Conservation (phyloP, 2,888 invertebrate genomes). For the Andrena hattorfiana region DNA sequence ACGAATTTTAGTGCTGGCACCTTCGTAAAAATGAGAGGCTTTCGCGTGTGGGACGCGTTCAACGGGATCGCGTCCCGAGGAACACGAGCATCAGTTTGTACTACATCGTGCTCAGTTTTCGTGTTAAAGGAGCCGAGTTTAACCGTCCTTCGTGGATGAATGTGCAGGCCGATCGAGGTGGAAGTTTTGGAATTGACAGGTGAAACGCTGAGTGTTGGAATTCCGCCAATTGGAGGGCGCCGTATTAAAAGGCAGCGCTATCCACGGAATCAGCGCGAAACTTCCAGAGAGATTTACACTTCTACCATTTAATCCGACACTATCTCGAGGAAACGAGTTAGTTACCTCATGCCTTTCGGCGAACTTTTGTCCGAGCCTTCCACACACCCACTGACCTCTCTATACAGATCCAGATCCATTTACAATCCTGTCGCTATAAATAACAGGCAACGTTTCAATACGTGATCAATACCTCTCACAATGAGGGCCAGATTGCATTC, state of each 20-base stretch:
- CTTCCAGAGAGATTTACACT: too few species aligned
- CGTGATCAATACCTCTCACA: constrained; percentile 16
- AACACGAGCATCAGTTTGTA: constrained; percentile 14
- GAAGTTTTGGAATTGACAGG: too few species aligned
- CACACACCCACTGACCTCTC: neutral
- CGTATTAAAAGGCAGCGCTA: too few species aligned
- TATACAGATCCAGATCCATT: neutral
- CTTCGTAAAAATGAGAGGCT: constrained; percentile 5
- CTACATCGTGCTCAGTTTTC: neutral
- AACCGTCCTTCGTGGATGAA: too few species aligned
- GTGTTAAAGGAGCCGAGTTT: too few species aligned
- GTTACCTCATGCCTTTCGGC: neutral
- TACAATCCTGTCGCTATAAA: constrained; percentile 11
- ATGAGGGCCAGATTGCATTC: constrained; percentile 21
- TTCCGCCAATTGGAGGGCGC: too few species aligned
- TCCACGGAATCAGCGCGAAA: too few species aligned
- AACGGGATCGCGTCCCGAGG: constrained; percentile 7
- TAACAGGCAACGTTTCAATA: constrained; percentile 1
- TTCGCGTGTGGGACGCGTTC: constrained; percentile 14
- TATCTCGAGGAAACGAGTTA: too few species aligned
- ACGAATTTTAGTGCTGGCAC: constrained; percentile 23
- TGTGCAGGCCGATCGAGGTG: too few species aligned
- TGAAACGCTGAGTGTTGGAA: too few species aligned
- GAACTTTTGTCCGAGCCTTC: neutral
- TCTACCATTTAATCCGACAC: too few species aligned